Conservation (phyloP, 2,113 vertebrate species). For the Hoplias malabaricus region DNA sequence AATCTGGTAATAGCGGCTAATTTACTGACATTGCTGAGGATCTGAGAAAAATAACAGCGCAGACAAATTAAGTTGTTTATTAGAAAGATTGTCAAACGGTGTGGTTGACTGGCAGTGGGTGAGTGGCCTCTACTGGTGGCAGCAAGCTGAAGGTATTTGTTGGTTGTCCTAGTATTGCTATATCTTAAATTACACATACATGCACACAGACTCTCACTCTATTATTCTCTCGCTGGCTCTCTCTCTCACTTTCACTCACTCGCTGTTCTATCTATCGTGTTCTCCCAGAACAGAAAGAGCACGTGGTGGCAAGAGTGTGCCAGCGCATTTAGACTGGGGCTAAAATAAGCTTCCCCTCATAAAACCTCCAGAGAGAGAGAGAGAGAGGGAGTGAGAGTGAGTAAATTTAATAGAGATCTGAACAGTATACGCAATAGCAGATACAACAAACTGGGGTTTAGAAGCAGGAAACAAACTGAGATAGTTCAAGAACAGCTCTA, state of each 20-base stretch:
- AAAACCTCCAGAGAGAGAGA: background rate
- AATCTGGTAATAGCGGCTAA: background rate
- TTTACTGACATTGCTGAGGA: background rate
- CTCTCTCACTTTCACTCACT: background rate
- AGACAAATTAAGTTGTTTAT: background rate
- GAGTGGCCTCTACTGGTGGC: background rate
- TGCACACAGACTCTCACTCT: background rate
- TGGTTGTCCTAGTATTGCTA: background rate
- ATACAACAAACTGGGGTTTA: conserved; percentile 16
- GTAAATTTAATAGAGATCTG: background rate
- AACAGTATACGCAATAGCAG: background rate
- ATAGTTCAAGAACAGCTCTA: conserved; percentile 20
- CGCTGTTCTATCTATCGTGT: background rate
- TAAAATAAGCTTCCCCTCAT: conserved; percentile 44
- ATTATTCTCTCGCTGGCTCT: background rate
- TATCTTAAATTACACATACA: background rate
- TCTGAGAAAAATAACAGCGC: background rate
- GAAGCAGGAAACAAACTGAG: background rate
- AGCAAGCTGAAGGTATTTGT: background rate
- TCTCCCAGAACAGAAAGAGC: background rate
- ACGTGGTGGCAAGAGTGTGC: conserved; percentile 20
- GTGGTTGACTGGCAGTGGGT: background rate
- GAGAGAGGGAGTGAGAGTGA: background rate
- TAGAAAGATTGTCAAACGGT: background rate
- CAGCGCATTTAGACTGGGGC: conserved; percentile 39